A percentile compares a stretch with the other conserved stretches of the same genome.
phyloP scores from a whole-genome alignment of 2,797 vertebrate species.

The Pseudomugil gertrudae region DNA sequence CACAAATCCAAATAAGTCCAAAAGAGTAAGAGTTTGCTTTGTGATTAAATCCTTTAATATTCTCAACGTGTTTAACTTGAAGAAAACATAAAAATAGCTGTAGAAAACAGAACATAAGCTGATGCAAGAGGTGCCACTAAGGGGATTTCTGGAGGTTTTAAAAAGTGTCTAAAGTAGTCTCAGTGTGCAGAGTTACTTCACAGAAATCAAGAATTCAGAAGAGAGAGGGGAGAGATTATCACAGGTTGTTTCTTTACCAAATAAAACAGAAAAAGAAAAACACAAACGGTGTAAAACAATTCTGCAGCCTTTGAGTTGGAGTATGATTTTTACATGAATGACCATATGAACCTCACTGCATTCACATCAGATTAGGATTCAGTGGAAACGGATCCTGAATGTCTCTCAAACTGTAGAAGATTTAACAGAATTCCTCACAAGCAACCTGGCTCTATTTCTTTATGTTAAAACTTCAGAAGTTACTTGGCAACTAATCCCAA shows the following conservation, averaged over 20 bases:
- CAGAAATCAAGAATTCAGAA: slow-evolving; percentile 22
- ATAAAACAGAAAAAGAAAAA: slow-evolving; percentile 30
- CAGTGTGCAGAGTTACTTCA: slow-evolving; percentile 24
- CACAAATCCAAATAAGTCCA: slow-evolving; percentile 66
- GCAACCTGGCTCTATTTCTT: neutral
- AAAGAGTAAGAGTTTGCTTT: slow-evolving; percentile 51
- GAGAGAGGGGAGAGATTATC: slow-evolving; percentile 16
- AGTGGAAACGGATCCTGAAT: slow-evolving; percentile 25
- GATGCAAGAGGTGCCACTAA: slow-evolving; percentile 50
- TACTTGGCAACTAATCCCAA: slow-evolving; percentile 1
- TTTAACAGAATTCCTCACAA: slow-evolving; percentile 14
- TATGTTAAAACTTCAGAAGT: slow-evolving; percentile 1
- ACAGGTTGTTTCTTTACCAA: slow-evolving; percentile 35
- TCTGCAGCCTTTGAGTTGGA: slow-evolving; percentile 22
- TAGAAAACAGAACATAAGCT: slow-evolving; percentile 67
- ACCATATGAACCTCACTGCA: slow-evolving; percentile 22
- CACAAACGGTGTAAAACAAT: slow-evolving; percentile 40
- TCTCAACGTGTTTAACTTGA: slow-evolving; percentile 67
- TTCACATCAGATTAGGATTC: slow-evolving; percentile 10
- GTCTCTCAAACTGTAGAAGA: slow-evolving; percentile 27
- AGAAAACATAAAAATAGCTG: slow-evolving; percentile 75
- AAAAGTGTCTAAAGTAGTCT: slow-evolving; percentile 20
- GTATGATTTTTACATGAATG: slow-evolving; percentile 11
- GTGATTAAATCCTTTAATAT: slow-evolving; percentile 79
- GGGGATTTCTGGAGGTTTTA: slow-evolving; percentile 21